Base-by-base conservation (phyloP, 23 tunicate species). In the Halocynthia aurantium region DNA sequence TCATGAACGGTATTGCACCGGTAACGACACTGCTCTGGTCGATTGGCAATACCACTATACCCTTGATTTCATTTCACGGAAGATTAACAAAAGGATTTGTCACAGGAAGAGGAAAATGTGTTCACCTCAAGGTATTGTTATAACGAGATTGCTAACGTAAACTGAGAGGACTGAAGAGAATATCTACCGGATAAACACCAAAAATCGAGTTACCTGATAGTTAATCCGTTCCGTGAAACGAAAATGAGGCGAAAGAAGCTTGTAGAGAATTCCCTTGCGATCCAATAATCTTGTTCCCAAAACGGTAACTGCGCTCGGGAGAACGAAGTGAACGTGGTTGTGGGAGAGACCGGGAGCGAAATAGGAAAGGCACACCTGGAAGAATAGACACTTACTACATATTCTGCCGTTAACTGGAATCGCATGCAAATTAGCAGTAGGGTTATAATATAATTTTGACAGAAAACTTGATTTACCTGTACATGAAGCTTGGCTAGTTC, bases 311-410 rank as follows among this genome's bases (percentile, higher is more conserved):
- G 98, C 85, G 58, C 87, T 81, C 13, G 98, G 98, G 55, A 92
- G 80, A 7, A 92, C 98, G 69, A 92, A 92, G 55, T 92, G 98
- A 21, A 92, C 98, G 83, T 92, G 98, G 69, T 92, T 92, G 85
- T 92, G 98, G 8, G 98, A 80, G 11, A 92, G 82, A 40, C 98
- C 98, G 8, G 98, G 98, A 8, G 93, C 98, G 70, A 83, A 92
- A 56, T 92, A 92, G 6, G 98, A 80, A n/a, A 92, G 68, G 68
- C 98, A 92, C 6, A 92, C 81, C 98, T 92, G 71, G 22, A 66
- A 81, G 22, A 31, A 31, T 31, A 31, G 44, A 31, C 44, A 31
- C 44, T 31, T 31, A 31, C 44, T 31, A 31, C 44, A 31, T 31
- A 31, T 31, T 31, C 44, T 31, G 17, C 63, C 2, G 63, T n/a